These are phyloP conservation scores for Temnothorax rugatulus DNA, from an alignment of 2,888 invertebrate genomes.

Conservation along the genomic window DNA sequence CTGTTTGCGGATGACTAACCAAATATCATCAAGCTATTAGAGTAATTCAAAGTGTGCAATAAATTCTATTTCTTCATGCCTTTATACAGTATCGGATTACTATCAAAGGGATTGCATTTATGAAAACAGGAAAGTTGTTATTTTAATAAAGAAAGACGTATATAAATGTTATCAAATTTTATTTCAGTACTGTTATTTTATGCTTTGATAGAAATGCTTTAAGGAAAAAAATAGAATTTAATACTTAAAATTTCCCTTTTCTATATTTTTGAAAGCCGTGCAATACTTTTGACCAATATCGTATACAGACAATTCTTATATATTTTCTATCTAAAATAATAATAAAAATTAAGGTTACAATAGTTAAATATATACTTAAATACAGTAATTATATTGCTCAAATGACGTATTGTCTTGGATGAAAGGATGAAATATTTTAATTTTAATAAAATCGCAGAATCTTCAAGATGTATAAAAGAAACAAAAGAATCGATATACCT, in stretches of 20 bases:
- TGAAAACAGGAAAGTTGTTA: background rate
- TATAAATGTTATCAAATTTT: background rate
- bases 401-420: background rate
- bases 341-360: background rate
- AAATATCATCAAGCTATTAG: background rate
- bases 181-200: background rate
- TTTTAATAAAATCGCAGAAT: background rate
- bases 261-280: background rate
- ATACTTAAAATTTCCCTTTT: background rate
- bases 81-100: background rate
- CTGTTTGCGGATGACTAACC: background rate
- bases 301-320: background rate
- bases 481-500: background rate
- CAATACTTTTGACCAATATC: background rate
- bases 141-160: background rate
- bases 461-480: background rate
- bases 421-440: conserved; percentile 1
- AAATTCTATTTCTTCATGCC: background rate
- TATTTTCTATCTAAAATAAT: background rate
- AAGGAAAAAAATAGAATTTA: background rate
- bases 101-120: background rate
- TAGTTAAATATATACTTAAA: background rate
- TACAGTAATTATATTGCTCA: background rate
- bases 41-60: background rate
- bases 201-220: background rate